phyloP scores from a whole-genome alignment of 92 coral and sea anemone species.

The Epizoanthus ramosus region DNA sequence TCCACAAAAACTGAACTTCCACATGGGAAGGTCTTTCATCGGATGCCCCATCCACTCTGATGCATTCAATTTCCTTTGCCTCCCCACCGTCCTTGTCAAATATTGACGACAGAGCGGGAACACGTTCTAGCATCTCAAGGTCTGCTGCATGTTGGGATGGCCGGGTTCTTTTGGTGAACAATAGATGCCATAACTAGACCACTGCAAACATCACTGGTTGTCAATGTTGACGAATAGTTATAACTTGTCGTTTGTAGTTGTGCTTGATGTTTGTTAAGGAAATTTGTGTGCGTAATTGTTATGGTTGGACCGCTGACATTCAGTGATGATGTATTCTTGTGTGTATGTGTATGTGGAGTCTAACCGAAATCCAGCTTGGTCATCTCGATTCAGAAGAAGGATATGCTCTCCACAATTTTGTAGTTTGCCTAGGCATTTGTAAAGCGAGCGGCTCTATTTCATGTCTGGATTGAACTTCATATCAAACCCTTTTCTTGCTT shows the following conservation, averaged over 20 bases:
- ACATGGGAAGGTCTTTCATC: constrained; percentile 50
- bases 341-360: constrained; percentile 62
- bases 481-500: constrained; percentile 50
- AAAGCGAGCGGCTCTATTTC: constrained; percentile 49
- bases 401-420: constrained; percentile 45
- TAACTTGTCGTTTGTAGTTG: constrained; percentile 49
- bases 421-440: constrained; percentile 35
- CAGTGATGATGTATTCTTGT: constrained; percentile 49
- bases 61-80: constrained; percentile 42
- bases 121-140: constrained; percentile 6
- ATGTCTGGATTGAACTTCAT: constrained; percentile 54
- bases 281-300: constrained; percentile 55
- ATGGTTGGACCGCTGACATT: constrained; percentile 39
- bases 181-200: constrained; percentile 46
- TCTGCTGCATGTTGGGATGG: constrained; percentile 48
- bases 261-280: constrained; percentile 49
- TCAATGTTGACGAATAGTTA: constrained; percentile 43
- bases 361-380: constrained; percentile 54
- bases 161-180: constrained; percentile 29
- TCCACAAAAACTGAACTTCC: constrained; percentile 57
- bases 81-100: constrained; percentile 21
- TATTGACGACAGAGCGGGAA: constrained; percentile 10
- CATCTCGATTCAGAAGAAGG: constrained; percentile 50
- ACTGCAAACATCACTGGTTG: constrained; percentile 47
- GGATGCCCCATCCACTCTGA: constrained; percentile 49